Evolutionary conservation across 2,888 invertebrate genomes (phyloP).

Genomic region (Microplitis manilae): DNA sequence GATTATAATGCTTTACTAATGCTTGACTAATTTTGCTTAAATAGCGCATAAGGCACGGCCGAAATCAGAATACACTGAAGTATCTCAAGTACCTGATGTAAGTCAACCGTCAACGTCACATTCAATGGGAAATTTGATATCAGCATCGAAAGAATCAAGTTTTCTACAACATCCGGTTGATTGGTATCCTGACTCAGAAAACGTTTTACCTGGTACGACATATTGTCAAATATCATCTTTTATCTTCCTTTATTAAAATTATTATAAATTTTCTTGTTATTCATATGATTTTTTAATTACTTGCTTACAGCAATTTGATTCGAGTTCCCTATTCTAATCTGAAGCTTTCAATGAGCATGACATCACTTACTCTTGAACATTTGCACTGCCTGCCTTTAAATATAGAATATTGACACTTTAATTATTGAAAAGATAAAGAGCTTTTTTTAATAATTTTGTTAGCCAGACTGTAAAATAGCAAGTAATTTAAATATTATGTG

Average conservation of each 20-base stretch:
- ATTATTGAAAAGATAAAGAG: no score
- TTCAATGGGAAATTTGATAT: conserved; percentile 69
- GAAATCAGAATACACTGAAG: conserved; percentile 68
- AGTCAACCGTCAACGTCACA: conserved; percentile 65
- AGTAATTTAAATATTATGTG: no score
- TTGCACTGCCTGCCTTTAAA: no score
- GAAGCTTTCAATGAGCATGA: no score
- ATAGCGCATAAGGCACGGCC: conserved; percentile 68
- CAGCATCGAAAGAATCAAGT: conserved; percentile 60
- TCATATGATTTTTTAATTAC: conserved; percentile 45
- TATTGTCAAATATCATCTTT: conserved; percentile 44
- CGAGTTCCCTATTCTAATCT: no score
- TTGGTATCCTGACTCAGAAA: conserved; percentile 61
- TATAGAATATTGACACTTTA: no score
- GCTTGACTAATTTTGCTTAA: conserved; percentile 65
- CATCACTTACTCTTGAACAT: no score
- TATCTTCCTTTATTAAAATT: conserved; percentile 49
- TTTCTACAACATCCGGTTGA: conserved; percentile 67
- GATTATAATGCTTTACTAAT: conserved; percentile 60
- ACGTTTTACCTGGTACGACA: conserved; percentile 65
- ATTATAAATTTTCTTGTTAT: conserved; percentile 50
- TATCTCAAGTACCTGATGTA: conserved; percentile 56
- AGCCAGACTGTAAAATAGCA: no score
- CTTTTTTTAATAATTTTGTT: no score
- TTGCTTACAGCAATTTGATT: no score